phyloP scores from a whole-genome alignment of 2,113 vertebrate species.

The Mellivora capensis region DNA sequence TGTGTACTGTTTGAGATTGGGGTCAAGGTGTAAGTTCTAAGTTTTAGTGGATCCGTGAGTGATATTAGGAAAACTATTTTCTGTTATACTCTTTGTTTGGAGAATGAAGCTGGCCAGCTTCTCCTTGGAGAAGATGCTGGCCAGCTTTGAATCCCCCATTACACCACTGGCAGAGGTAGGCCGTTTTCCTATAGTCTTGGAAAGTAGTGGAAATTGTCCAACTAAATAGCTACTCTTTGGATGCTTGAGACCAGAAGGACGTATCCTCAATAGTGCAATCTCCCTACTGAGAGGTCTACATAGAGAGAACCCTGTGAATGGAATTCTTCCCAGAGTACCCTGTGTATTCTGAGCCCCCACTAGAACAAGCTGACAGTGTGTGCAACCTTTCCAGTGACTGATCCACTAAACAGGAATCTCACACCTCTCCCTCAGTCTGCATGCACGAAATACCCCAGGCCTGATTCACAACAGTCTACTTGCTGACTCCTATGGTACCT shows the following conservation, averaged over 20 bases:
- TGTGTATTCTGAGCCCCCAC: background rate
- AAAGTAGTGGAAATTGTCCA: background rate
- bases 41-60: background rate
- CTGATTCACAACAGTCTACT: no score
- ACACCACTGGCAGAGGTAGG: rapidly evolving
- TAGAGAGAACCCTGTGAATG: background rate
- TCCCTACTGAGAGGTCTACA: background rate
- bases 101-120: background rate
- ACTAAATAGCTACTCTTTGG: background rate
- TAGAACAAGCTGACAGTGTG: rapidly evolving
- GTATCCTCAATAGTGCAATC: rapidly evolving
- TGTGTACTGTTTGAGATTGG: background rate
- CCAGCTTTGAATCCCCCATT: background rate
- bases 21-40: background rate
- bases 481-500: background rate
- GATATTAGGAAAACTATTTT: background rate
- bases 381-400: background rate
- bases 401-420: background rate
- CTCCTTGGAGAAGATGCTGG: background rate
- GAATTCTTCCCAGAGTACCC: no score
- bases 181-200: background rate
- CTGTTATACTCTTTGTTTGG: background rate
- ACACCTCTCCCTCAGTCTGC: background rate
- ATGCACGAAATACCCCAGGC: background rate
- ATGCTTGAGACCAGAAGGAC: background rate